phyloP scores from a whole-genome alignment of 2,113 vertebrate species.

The Myotis davidii region DNA sequence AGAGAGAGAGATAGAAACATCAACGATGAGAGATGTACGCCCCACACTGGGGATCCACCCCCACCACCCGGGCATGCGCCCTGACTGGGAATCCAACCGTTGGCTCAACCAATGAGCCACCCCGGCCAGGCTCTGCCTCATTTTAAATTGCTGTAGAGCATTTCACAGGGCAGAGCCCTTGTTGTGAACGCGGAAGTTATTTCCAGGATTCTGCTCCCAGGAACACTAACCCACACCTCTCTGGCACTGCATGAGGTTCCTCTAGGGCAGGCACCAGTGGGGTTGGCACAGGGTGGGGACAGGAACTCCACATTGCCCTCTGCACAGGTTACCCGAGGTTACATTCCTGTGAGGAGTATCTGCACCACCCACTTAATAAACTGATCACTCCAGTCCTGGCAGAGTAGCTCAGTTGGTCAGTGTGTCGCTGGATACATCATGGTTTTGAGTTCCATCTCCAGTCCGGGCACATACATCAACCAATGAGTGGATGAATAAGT shows the following conservation, averaged over 20 bases:
- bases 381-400: not conserved
- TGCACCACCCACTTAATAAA: not conserved
- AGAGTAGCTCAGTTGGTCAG: not conserved
- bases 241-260: not conserved
- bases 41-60: too few relatives aligned
- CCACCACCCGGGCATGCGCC: too few relatives aligned
- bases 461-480: not conserved
- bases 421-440: not conserved
- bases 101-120: too few relatives aligned
- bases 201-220: not conserved
- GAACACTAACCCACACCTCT: not conserved
- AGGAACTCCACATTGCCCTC: accelerated
- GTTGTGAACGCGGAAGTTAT: not conserved
- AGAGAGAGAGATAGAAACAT: too few relatives aligned
- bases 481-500: not conserved
- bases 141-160: not conserved
- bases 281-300: not conserved
- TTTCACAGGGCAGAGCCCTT: not conserved
- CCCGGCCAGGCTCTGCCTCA: not conserved
- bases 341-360: not conserved
- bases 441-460: not conserved
- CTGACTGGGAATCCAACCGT: too few relatives aligned
- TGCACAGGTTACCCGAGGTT: not conserved
- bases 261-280: not conserved
- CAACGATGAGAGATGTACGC: too few relatives aligned